phyloP scores from a whole-genome alignment of 2,888 invertebrate species.

The Zelleria hepariella region DNA sequence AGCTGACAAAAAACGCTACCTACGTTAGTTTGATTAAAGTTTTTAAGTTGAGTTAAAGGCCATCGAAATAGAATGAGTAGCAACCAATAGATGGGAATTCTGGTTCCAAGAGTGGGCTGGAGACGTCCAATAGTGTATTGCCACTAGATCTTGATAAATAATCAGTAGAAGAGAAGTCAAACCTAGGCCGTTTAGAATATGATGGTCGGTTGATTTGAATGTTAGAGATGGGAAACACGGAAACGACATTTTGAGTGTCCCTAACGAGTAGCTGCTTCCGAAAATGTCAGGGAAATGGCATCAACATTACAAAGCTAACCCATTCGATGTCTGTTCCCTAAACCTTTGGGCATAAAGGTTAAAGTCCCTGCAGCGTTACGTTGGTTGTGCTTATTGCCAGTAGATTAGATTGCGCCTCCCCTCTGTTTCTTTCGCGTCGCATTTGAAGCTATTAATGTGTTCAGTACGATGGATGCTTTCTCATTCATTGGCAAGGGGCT shows the following conservation, averaged over 20 bases:
- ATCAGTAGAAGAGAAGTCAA: no score
- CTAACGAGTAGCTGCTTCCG: not conserved
- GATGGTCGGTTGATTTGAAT: not conserved
- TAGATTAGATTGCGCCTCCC: constrained; percentile 1
- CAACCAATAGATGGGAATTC: no score
- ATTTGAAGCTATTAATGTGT: not conserved
- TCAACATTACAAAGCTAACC: not conserved
- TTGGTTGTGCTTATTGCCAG: not conserved
- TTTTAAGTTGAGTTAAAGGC: no score
- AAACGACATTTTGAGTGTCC: not conserved
- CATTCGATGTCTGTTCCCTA: not conserved
- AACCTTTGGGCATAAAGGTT: not conserved
- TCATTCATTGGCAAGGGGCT: not conserved
- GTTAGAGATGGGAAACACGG: not conserved
- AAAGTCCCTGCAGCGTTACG: not conserved
- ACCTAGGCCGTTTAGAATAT: no score
- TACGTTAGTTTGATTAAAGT: no score
- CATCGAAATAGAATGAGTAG: no score
- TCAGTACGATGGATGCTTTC: not conserved
- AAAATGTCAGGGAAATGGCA: not conserved
- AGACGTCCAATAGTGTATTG: no score
- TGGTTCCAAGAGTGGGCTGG: no score
- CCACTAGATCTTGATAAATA: no score
- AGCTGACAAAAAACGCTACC: no score
- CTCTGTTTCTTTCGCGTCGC: not conserved